Evolutionary conservation across 2,888 invertebrate species (phyloP).

Genomic region (Blomia tropicalis): DNA sequence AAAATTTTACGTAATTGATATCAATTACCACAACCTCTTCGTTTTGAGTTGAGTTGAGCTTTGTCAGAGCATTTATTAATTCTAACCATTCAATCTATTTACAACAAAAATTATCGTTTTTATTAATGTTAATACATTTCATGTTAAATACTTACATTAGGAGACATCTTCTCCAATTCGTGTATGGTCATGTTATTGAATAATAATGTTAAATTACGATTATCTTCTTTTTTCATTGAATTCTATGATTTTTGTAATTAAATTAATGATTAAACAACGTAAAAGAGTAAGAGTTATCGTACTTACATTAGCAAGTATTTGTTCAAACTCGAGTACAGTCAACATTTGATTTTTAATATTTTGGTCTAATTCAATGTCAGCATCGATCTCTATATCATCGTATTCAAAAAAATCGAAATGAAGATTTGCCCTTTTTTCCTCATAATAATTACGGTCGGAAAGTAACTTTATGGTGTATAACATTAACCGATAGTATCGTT

Average conservation of each 20-base stretch:
- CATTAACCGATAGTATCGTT: conserved; percentile 42
- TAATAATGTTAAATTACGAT: conserved; percentile 68
- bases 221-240: conserved; percentile 68
- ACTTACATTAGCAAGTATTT: conserved; percentile 71
- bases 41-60: conserved; percentile 39
- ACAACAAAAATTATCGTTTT: not conserved
- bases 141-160: conserved; percentile 42
- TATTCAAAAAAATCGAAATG: not conserved
- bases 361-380: not conserved
- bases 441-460: conserved; percentile 53
- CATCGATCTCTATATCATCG: not conserved
- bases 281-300: too few species aligned
- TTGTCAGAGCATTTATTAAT: conserved; percentile 64
- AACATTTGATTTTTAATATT: conserved; percentile 16
- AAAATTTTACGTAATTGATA: conserved; percentile 19
- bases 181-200: conserved; percentile 76
- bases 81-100: conserved; percentile 37
- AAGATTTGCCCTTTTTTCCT: conserved; percentile 34
- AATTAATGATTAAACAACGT: too few species aligned
- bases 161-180: conserved; percentile 47
- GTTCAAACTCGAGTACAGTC: conserved; percentile 65
- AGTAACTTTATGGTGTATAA: conserved; percentile 68
- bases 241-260: conserved; percentile 42
- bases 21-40: conserved; percentile 66
- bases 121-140: not conserved